A percentile compares a stretch with the other conserved stretches of the same genome.
Conservation (phyloP, 2,797 vertebrate species). For the Taenioides sp. region DNA sequence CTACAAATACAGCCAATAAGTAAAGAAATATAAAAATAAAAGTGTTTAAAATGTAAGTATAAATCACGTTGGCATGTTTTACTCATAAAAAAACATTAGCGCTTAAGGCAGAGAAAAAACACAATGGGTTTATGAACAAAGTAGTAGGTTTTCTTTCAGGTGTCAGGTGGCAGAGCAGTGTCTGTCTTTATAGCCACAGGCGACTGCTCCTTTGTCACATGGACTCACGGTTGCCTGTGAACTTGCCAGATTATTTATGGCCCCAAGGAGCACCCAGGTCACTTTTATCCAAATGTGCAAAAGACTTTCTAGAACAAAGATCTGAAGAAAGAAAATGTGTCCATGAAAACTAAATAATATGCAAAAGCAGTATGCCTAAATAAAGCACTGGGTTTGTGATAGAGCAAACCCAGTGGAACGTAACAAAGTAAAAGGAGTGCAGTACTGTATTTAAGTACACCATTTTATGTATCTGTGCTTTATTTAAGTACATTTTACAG, state of each 20-base stretch:
- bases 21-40: background rate
- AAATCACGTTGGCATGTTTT: background rate
- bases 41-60: background rate
- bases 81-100: background rate
- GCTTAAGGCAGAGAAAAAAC: constrained; percentile 8
- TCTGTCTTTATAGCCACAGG: constrained; percentile 38
- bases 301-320: background rate
- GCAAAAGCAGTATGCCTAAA: background rate
- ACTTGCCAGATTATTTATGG: constrained; percentile 32
- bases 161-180: constrained; percentile 58
- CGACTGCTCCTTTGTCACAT: constrained; percentile 35
- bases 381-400: background rate
- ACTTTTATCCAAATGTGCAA: constrained; percentile 29
- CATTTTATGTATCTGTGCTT: too few species aligned
- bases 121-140: constrained; percentile 52
- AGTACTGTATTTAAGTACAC: too few species aligned
- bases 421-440: too few species aligned
- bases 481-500: too few species aligned
- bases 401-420: background rate
- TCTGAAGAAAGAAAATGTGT: background rate
- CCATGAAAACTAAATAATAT: constrained; percentile 1
- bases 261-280: constrained; percentile 5
- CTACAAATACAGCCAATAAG: constrained; percentile 1
- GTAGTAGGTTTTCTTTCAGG: constrained; percentile 56
- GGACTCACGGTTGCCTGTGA: constrained; percentile 36